phyloP scores from a whole-genome alignment of 2,888 invertebrate species.

The Rhagium mordax region DNA sequence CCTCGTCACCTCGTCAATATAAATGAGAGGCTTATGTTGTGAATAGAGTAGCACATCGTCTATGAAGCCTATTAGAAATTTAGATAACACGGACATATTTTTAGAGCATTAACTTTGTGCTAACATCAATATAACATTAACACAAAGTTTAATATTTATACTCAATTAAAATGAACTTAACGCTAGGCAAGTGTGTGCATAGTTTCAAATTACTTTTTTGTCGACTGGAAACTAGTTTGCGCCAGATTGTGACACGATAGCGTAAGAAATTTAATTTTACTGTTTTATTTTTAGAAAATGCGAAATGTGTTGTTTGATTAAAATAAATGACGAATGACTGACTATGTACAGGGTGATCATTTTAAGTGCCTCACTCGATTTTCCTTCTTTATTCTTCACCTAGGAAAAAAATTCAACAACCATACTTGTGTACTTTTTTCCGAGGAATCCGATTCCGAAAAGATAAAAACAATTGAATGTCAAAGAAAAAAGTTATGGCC shows the following conservation, averaged over 20 bases:
- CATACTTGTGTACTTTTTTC: too few relatives aligned
- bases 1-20: conserved; percentile 22
- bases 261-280: background rate
- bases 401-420: too few relatives aligned
- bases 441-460: too few relatives aligned
- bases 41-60: conserved; percentile 17
- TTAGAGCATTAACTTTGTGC: background rate
- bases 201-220: conserved; percentile 10
- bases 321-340: too few relatives aligned
- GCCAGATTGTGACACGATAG: background rate
- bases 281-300: too few relatives aligned
- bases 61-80: background rate
- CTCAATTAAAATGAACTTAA: conserved; percentile 21
- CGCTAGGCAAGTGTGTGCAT: background rate
- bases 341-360: too few relatives aligned
- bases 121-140: conserved; percentile 8
- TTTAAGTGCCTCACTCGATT: too few relatives aligned
- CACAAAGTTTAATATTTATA: conserved; percentile 13
- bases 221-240: background rate
- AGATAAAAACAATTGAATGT: too few relatives aligned
- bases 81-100: background rate
- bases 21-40: conserved; percentile 22
- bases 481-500: too few relatives aligned
- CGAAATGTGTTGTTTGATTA: too few relatives aligned
- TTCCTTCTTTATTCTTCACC: too few relatives aligned